phyloP scores from a whole-genome alignment of 1,140 invertebrate genomes.

The Notospermus geniculatus region DNA sequence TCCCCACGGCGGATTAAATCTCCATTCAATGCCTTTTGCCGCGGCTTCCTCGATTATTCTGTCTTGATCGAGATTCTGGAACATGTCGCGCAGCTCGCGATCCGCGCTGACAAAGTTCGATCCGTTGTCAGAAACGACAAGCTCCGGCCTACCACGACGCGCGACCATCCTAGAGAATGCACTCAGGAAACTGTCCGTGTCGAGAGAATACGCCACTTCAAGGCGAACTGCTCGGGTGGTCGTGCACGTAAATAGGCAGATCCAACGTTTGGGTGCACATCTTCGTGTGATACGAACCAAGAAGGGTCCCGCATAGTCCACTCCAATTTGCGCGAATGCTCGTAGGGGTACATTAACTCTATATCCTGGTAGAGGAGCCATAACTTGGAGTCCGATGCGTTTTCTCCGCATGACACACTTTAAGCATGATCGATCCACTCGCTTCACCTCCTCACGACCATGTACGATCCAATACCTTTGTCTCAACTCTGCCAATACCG shows the following conservation, averaged over 20 bases:
- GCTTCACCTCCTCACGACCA: too few species aligned
- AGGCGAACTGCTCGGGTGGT: constrained; percentile 18
- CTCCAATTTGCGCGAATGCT: too few species aligned
- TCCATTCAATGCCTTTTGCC: too few species aligned
- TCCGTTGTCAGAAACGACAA: constrained; percentile 17
- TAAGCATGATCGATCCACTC: too few species aligned
- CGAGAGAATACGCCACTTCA: constrained; percentile 11
- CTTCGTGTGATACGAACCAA: constrained; percentile 12
- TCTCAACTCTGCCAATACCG: too few species aligned
- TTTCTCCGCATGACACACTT: too few species aligned
- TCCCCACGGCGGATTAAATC: constrained; percentile 13
- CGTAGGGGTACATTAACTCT: too few species aligned
- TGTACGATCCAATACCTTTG: too few species aligned
- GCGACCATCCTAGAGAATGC: constrained; percentile 6
- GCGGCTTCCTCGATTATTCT: neutral
- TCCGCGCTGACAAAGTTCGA: constrained; percentile 21
- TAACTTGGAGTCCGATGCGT: too few species aligned
- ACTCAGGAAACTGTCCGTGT: constrained; percentile 15
- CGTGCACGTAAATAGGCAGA: constrained; percentile 20
- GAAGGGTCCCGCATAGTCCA: too few species aligned
- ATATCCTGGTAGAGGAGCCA: too few species aligned
- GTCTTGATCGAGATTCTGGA: neutral
- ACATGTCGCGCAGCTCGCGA: constrained; percentile 5
- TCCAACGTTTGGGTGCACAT: constrained; percentile 11
- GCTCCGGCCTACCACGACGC: constrained; percentile 11